phyloP scores from a whole-genome alignment of 2,797 vertebrate species.

The Mormyrops attenuatus region DNA sequence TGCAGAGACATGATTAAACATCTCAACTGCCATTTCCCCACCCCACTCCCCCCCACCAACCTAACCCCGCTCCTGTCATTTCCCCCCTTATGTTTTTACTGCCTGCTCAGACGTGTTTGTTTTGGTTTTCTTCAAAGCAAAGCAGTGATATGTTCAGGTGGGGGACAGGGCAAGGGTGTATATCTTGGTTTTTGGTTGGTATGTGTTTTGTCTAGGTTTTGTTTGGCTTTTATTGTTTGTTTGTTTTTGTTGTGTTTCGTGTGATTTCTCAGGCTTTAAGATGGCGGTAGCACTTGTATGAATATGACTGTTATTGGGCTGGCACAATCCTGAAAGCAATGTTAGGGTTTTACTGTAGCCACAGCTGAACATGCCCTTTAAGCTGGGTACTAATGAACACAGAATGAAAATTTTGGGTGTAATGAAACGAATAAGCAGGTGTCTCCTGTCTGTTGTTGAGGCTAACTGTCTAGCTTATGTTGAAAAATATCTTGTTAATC shows the following conservation, averaged over 20 bases:
- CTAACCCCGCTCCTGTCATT: neutral
- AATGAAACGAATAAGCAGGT: neutral
- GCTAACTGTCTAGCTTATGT: neutral
- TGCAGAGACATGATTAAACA: conserved; percentile 20
- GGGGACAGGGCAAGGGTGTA: neutral
- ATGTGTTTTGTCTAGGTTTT: conserved; percentile 22
- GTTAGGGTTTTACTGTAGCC: neutral
- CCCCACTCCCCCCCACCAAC: neutral
- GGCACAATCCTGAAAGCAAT: neutral
- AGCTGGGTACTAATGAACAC: neutral
- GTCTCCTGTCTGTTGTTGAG: neutral
- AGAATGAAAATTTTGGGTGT: neutral
- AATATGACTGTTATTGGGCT: neutral
- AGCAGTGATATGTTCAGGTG: conserved; percentile 14
- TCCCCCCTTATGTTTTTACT: neutral
- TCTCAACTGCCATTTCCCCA: neutral
- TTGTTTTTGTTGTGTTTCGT: conserved; percentile 19
- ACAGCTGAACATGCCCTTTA: neutral
- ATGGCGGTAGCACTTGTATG: neutral
- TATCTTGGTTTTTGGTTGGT: conserved; percentile 16
- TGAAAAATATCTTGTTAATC: neutral
- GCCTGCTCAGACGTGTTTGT: conserved; percentile 31
- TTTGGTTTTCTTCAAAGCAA: conserved; percentile 24
- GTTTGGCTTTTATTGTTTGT: neutral
- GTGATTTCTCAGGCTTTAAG: conserved; percentile 1